Conservation (phyloP, 2,797 vertebrate species). For the Microcaecilia unicolor region DNA sequence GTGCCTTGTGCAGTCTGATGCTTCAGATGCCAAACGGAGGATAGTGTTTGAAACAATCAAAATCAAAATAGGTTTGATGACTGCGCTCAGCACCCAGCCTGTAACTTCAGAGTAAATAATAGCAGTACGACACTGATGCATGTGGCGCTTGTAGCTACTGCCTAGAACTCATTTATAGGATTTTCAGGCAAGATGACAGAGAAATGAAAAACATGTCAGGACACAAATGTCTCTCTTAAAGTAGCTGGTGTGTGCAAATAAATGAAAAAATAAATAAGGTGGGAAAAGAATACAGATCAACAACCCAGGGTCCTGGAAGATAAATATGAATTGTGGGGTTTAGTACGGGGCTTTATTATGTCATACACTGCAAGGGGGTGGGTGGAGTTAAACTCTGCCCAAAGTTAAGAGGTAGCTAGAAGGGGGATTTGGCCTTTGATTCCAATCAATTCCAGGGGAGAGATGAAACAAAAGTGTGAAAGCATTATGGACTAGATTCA, state of each 20-base stretch:
- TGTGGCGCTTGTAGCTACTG: not conserved
- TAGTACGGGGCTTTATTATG: no score
- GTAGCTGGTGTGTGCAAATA: not conserved
- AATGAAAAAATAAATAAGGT: conserved; percentile 11
- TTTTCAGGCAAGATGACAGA: conserved; percentile 18
- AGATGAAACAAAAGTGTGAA: no score
- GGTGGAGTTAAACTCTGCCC: no score
- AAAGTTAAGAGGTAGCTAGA: no score
- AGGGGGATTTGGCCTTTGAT: no score
- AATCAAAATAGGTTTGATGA: not conserved
- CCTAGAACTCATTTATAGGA: conserved; percentile 1
- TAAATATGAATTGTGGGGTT: no score
- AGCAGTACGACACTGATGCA: not conserved
- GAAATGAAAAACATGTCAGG: conserved; percentile 10
- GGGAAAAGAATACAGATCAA: not conserved
- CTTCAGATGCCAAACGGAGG: not conserved
- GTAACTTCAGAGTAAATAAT: not conserved
- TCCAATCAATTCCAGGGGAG: no score
- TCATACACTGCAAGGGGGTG: no score
- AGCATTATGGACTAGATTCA: no score
- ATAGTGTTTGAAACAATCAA: not conserved
- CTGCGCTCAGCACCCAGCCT: not conserved
- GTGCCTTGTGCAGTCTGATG: not conserved
- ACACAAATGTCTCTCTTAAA: conserved; percentile 20
- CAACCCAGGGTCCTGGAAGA: no score